Conservation (phyloP, 1,140 invertebrate genomes). For the Cecropterus lyciades region DNA sequence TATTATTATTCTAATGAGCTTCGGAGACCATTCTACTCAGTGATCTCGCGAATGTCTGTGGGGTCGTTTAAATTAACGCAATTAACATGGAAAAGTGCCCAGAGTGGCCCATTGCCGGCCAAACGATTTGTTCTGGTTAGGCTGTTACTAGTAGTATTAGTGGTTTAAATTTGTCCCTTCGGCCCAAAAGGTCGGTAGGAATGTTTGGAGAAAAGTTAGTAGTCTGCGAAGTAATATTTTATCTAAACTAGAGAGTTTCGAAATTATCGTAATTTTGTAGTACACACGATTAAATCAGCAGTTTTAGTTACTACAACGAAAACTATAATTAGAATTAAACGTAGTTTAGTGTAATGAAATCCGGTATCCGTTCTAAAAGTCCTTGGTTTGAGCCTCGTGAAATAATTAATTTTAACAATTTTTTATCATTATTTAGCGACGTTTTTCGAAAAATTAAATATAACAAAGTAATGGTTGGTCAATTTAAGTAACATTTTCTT, state of each 20-base stretch:
- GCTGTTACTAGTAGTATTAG: conserved; percentile 24
- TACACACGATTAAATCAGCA: no score
- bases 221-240: not conserved
- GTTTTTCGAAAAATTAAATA: no score
- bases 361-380: no score
- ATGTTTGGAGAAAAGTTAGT: conserved; percentile 9
- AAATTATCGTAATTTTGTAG: no score
- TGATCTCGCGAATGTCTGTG: conserved; percentile 10
- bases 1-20: not conserved
- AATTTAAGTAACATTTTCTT: no score
- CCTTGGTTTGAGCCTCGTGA: no score
- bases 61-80: conserved; percentile 16
- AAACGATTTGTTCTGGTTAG: conserved; percentile 26
- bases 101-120: conserved; percentile 11
- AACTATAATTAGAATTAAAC: no score
- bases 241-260: not conserved
- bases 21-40: conserved; percentile 22
- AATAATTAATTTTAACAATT: no score
- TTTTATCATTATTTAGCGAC: no score
- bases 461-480: no score
- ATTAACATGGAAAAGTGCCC: conserved; percentile 13
- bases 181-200: conserved; percentile 16
- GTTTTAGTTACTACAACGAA: no score
- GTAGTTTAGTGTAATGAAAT: no score
- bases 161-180: conserved; percentile 21